Percentiles rank a stretch among this genome's conserved stretches.
Evolutionary conservation across 2,888 invertebrate species (phyloP).

Genomic region (Drosophila antonietae): DNA sequence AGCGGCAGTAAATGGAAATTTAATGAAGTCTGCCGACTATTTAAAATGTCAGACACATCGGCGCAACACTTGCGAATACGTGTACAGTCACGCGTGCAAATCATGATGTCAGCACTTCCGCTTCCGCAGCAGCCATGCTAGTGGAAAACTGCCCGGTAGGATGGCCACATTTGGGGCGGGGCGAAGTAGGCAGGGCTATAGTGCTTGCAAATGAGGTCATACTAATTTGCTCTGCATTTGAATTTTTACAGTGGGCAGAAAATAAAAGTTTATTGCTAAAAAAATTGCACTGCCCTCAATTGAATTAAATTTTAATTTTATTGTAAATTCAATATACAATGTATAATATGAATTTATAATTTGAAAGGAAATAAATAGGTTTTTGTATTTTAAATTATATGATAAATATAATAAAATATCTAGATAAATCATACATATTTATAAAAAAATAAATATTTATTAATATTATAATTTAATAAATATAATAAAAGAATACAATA

Average conservation of each 20-base stretch:
- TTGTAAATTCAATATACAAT: not conserved
- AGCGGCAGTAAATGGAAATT: conserved; percentile 51
- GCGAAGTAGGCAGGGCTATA: not conserved
- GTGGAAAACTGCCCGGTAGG: conserved; percentile 8
- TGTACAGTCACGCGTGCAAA: conserved; percentile 77
- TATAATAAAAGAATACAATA: too few species aligned
- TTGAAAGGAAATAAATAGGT: too few species aligned
- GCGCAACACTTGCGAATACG: conserved; percentile 52
- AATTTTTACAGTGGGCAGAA: conserved; percentile 41
- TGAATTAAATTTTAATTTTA: not conserved
- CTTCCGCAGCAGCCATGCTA: conserved; percentile 56
- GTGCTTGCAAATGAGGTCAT: conserved; percentile 61
- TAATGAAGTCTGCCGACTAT: conserved; percentile 56
- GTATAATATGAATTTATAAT: too few species aligned
- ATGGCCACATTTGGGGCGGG: not conserved
- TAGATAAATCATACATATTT: too few species aligned
- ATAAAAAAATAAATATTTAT: too few species aligned
- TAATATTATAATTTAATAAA: too few species aligned
- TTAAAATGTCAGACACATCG: conserved; percentile 65
- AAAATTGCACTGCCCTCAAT: not conserved
- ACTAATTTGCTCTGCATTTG: conserved; percentile 60
- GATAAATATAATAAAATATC: too few species aligned
- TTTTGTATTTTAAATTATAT: too few species aligned
- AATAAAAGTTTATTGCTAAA: too few species aligned
- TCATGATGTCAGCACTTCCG: conserved; percentile 78